These are phyloP conservation scores for Perca fluviatilis DNA, from an alignment of 2,113 vertebrate species.

Conservation along the genomic window DNA sequence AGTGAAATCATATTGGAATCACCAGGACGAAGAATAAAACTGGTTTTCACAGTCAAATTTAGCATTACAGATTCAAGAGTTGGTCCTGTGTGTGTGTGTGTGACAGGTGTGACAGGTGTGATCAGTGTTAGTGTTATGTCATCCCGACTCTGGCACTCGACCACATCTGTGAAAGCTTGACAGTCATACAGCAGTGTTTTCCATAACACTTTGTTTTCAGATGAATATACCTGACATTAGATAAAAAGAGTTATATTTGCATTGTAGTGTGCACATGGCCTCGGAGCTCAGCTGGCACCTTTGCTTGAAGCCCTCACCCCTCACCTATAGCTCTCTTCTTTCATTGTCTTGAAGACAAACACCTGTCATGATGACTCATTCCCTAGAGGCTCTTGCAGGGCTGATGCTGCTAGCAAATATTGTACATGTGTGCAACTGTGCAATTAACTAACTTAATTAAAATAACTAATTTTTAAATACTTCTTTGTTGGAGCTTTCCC, in stretches of 20 bases:
- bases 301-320: background rate
- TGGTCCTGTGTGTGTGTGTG: background rate
- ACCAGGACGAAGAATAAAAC: too few species aligned
- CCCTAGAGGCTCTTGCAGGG: background rate
- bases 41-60: too few species aligned
- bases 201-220: background rate
- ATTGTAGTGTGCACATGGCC: background rate
- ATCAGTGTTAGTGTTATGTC: slow-evolving; percentile 44
- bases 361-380: background rate
- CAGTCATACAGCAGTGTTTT: background rate
- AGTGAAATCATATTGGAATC: too few species aligned
- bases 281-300: slow-evolving; percentile 27
- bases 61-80: too few species aligned
- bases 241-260: background rate
- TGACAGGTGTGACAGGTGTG: slow-evolving; percentile 29
- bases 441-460: background rate
- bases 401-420: background rate
- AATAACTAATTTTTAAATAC: too few species aligned
- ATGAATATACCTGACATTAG: background rate
- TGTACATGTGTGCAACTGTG: background rate
- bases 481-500: background rate
- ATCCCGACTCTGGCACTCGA: slow-evolving; percentile 15
- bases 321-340: background rate
- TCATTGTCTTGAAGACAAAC: slow-evolving; percentile 35
- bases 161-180: slow-evolving; percentile 17